Evolutionary conservation across 2,113 vertebrate species (phyloP).

Genomic region (Halichoeres trimaculatus): DNA sequence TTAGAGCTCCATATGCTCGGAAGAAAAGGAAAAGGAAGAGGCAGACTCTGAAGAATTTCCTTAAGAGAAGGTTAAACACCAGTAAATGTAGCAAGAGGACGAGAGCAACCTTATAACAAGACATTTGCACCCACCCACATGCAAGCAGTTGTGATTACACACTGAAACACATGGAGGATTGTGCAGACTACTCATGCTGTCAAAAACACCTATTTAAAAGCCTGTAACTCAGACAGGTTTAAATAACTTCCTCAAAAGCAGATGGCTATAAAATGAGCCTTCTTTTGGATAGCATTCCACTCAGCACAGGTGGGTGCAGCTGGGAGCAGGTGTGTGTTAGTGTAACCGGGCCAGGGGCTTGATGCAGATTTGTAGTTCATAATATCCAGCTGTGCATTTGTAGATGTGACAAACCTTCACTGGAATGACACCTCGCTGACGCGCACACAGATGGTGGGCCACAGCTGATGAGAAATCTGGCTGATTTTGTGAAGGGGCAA

Average conservation of each 20-base stretch:
- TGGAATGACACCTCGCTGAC: conserved; percentile 10
- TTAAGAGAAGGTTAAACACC: conserved; percentile 52
- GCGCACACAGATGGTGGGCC: conserved; percentile 39
- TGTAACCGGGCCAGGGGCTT: conserved; percentile 45
- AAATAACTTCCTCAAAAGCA: conserved; percentile 59
- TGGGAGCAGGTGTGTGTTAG: conserved; percentile 62
- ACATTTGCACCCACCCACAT: conserved; percentile 34
- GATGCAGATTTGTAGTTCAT: conserved; percentile 59
- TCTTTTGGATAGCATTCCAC: conserved; percentile 23
- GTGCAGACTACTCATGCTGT: conserved; percentile 20
- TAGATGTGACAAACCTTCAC: conserved; percentile 39
- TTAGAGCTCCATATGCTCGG: neutral
- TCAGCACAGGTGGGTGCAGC: conserved; percentile 55
- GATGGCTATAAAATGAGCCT: conserved; percentile 63
- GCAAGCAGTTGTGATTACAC: neutral
- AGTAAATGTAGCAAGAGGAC: conserved; percentile 29
- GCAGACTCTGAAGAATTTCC: conserved; percentile 13
- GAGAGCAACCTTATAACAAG: conserved; percentile 35
- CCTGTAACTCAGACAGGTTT: conserved; percentile 43
- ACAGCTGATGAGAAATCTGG: conserved; percentile 47
- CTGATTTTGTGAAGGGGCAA: conserved; percentile 20
- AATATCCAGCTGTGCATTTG: conserved; percentile 60
- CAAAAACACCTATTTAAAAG: conserved; percentile 35
- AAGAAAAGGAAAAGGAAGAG: conserved; percentile 13
- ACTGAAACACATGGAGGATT: conserved; percentile 14